A percentile compares a stretch with the other conserved stretches of the same genome.
Evolutionary conservation across 2,797 vertebrate genomes (phyloP).

Genomic region (Micromesistius poutassou): DNA sequence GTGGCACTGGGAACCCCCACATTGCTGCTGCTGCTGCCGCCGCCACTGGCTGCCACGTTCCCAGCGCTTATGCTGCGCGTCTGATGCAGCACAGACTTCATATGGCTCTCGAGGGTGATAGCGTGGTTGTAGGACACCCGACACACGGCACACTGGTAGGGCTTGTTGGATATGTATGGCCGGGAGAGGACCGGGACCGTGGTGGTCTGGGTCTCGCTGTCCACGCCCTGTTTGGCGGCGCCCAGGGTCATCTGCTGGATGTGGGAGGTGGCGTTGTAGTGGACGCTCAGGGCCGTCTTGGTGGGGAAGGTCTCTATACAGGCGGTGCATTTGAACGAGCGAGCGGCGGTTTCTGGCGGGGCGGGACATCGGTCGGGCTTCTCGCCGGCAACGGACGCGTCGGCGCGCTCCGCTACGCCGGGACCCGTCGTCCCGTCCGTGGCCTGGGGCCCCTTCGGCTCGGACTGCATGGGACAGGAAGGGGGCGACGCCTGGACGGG

Average conservation of each 20-base stretch:
- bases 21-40: slow-evolving; percentile 34
- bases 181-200: slow-evolving; percentile 56
- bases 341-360: slow-evolving; percentile 61
- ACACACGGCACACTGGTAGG: slow-evolving; percentile 88
- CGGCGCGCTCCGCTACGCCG: slow-evolving; percentile 58
- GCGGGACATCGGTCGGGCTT: slow-evolving; percentile 58
- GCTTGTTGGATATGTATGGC: slow-evolving; percentile 81
- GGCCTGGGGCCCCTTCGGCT: slow-evolving; percentile 59
- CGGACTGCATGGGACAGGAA: slow-evolving; percentile 47
- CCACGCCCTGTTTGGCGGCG: slow-evolving; percentile 58
- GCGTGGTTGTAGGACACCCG: slow-evolving; percentile 92
- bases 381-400: slow-evolving; percentile 57
- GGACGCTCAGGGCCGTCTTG: slow-evolving; percentile 84
- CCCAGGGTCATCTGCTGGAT: slow-evolving; percentile 86
- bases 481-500: background rate
- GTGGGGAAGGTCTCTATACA: slow-evolving; percentile 86
- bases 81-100: slow-evolving; percentile 87
- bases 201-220: slow-evolving; percentile 46
- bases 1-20: slow-evolving; percentile 44
- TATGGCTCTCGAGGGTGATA: slow-evolving; percentile 88
- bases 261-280: slow-evolving; percentile 88
- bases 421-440: slow-evolving; percentile 53
- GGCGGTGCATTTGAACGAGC: slow-evolving; percentile 84
- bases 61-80: slow-evolving; percentile 82
- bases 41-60: slow-evolving; percentile 54